Evolutionary conservation across 2,113 vertebrate species (phyloP).

Genomic region (Archilochus colubris): DNA sequence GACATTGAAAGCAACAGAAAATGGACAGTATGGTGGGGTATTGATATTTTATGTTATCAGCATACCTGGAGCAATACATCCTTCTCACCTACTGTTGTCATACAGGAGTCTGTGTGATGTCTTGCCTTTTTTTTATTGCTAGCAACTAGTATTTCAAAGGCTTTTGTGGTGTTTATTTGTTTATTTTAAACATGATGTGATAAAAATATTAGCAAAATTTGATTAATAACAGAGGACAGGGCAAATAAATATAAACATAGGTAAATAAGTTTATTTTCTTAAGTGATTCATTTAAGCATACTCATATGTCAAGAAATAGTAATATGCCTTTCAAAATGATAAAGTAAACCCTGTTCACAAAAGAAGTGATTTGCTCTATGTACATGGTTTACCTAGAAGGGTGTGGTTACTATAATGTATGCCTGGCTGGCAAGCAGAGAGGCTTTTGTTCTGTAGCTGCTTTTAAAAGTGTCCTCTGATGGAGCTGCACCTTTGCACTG

Average conservation of each 20-base stretch:
- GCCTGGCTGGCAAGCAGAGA: constrained; percentile 32
- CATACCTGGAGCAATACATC: background rate
- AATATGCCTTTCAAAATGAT: constrained; percentile 26
- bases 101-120: background rate
- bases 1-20: background rate
- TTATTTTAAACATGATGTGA: constrained; percentile 18
- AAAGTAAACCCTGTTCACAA: constrained; percentile 24
- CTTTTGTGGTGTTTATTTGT: background rate
- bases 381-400: constrained; percentile 20
- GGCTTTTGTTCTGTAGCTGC: constrained; percentile 51
- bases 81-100: constrained; percentile 12
- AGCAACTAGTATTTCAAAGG: constrained; percentile 50
- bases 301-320: constrained; percentile 26
- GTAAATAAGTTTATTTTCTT: constrained; percentile 41
- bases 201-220: constrained; percentile 41
- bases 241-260: constrained; percentile 23
- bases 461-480: constrained; percentile 40
- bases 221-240: background rate
- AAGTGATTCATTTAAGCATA: constrained; percentile 30
- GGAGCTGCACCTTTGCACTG: background rate
- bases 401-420: constrained; percentile 40
- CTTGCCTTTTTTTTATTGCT: constrained; percentile 47
- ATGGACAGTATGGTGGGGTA: background rate
- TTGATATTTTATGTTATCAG: background rate
- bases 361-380: constrained; percentile 34